These are phyloP conservation scores for Percopsis omiscomaycus DNA, from an alignment of 2,797 vertebrate species.

Conservation along the genomic window DNA sequence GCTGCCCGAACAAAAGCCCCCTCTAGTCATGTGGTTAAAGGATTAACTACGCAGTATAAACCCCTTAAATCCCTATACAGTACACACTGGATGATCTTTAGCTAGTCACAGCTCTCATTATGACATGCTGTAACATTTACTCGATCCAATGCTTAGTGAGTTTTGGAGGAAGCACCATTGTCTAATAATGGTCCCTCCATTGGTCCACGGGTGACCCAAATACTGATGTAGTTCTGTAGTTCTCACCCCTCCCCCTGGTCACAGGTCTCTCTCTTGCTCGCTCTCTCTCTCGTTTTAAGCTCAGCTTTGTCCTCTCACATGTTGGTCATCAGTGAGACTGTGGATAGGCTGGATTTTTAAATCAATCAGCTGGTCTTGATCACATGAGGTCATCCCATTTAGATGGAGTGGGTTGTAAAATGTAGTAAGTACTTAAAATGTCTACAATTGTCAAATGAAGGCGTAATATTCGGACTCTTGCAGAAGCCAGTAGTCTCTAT, in stretches of 20 bases:
- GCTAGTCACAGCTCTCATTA: slow-evolving; percentile 33
- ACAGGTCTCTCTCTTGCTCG: slow-evolving; percentile 23
- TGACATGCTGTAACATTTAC: slow-evolving; percentile 13
- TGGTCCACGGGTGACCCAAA: slow-evolving; percentile 69
- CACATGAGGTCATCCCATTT: no score
- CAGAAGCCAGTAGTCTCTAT: no score
- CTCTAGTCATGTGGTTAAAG: slow-evolving; percentile 65
- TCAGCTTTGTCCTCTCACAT: neutral
- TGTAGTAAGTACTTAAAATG: no score
- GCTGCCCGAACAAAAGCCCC: slow-evolving; percentile 68
- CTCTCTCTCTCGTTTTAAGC: slow-evolving; percentile 8
- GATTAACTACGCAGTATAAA: slow-evolving; percentile 72
- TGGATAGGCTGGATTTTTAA: neutral
- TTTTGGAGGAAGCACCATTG: slow-evolving; percentile 4
- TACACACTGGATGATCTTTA: slow-evolving; percentile 31
- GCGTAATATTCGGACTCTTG: no score
- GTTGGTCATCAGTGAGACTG: neutral
- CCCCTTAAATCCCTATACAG: slow-evolving; percentile 37
- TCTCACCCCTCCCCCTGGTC: slow-evolving; percentile 61
- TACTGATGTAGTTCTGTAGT: slow-evolving; percentile 52
- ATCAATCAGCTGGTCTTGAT: no score
- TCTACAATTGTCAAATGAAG: no score
- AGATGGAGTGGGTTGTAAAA: no score
- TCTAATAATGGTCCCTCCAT: slow-evolving; percentile 37
- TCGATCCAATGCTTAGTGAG: slow-evolving; percentile 16